A percentile compares a stretch with the other conserved stretches of the same genome.
Conservation (phyloP, 2,797 vertebrate genomes). For the Danio jaintianensis region DNA sequence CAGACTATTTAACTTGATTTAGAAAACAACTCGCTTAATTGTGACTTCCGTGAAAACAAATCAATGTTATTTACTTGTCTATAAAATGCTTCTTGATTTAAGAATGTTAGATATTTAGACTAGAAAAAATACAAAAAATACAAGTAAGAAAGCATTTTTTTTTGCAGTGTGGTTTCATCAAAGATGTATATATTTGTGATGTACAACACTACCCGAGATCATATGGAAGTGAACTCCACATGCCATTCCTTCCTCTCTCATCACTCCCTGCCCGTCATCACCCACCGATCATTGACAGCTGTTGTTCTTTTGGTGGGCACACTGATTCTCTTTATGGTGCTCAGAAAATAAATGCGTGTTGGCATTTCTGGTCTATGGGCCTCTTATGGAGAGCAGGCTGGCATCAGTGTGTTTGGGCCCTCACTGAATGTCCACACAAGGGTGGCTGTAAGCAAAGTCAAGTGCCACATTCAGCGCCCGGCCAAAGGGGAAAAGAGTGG, state of each 20-base stretch:
- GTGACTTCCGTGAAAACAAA: too few relatives aligned
- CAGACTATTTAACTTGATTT: too few relatives aligned
- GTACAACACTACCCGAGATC: neutral
- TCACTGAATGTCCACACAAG: constrained; percentile 57
- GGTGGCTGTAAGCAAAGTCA: constrained; percentile 76
- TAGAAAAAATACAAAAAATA: too few relatives aligned
- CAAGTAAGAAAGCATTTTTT: too few relatives aligned
- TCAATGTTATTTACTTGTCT: too few relatives aligned
- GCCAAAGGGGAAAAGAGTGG: constrained; percentile 51
- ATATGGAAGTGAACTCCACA: constrained; percentile 53
- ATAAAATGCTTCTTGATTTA: too few relatives aligned
- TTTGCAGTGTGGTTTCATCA: too few relatives aligned
- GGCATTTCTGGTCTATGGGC: constrained; percentile 69
- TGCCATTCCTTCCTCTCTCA: constrained; percentile 48
- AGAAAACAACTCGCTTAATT: too few relatives aligned
- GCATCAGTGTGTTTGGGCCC: constrained; percentile 49
- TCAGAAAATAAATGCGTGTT: constrained; percentile 69
- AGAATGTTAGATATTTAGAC: too few relatives aligned
- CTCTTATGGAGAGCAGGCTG: constrained; percentile 46
- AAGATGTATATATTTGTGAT: constrained; percentile 58
- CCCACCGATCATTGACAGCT: constrained; percentile 46
- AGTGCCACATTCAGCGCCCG: constrained; percentile 74
- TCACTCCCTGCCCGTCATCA: constrained; percentile 41
- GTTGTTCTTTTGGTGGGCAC: constrained; percentile 54
- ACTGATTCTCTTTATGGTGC: constrained; percentile 68